A percentile compares a stretch with the other conserved stretches of the same genome.
These are phyloP conservation scores for Pristionchus pacificus DNA, from an alignment of 1,140 invertebrate genomes.

Conservation along the genomic window DNA sequence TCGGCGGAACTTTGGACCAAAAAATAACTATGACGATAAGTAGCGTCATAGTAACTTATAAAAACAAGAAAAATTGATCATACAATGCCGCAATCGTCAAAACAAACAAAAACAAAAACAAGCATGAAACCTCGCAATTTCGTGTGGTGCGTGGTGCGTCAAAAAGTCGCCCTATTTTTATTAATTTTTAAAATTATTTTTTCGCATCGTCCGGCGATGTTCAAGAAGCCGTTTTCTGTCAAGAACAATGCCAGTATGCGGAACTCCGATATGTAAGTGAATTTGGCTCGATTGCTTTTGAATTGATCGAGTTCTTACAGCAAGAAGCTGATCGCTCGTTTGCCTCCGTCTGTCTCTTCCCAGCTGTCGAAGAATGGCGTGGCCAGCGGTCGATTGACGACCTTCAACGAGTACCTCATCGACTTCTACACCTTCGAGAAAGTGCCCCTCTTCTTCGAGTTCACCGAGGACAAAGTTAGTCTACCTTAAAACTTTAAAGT, in stretches of 20 bases:
- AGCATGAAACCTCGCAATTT: too few species aligned
- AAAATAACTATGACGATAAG: too few species aligned
- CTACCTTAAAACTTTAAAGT: too few species aligned
- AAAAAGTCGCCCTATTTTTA: too few species aligned
- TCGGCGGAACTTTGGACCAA: too few species aligned
- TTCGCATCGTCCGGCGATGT: too few species aligned
- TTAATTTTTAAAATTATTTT: too few species aligned
- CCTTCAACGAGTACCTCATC: slow-evolving; percentile 13
- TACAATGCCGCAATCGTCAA: too few species aligned
- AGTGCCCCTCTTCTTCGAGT: slow-evolving; percentile 36
- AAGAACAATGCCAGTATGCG: slow-evolving; percentile 36
- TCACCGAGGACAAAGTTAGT: slow-evolving; percentile 11
- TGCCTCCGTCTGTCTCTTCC: not conserved
- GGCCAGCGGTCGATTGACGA: slow-evolving; percentile 27
- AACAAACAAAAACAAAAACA: too few species aligned
- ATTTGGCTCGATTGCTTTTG: not conserved
- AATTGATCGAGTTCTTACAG: slow-evolving; percentile 1
- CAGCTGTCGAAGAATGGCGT: slow-evolving; percentile 22
- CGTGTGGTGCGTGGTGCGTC: too few species aligned
- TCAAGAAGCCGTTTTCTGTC: slow-evolving; percentile 37
- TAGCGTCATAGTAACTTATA: too few species aligned
- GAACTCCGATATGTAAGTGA: slow-evolving; percentile 37
- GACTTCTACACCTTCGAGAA: slow-evolving; percentile 36
- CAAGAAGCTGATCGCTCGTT: slow-evolving; percentile 3
- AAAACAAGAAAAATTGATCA: too few species aligned